These are phyloP conservation scores for Oceanites oceanicus DNA, from an alignment of 2,113 vertebrate genomes.

Conservation along the genomic window DNA sequence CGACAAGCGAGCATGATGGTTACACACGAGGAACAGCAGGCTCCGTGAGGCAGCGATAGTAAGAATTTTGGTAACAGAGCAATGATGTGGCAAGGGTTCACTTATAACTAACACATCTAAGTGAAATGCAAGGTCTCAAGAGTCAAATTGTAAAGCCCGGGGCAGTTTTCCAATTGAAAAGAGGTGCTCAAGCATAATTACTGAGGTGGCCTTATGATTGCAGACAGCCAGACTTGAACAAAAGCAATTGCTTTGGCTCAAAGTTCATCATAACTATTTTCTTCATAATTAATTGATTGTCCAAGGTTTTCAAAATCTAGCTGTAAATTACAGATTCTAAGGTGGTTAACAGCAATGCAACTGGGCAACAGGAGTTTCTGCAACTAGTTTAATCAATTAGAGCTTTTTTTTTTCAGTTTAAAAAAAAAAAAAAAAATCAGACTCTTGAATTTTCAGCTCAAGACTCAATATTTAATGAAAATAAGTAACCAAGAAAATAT, in stretches of 20 bases:
- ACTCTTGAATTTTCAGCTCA: not conserved
- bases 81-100: not conserved
- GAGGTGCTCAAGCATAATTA: not conserved
- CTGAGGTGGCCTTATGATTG: not conserved
- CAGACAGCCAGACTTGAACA: not conserved
- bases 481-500: not conserved
- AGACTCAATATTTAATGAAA: not conserved
- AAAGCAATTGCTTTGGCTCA: not conserved
- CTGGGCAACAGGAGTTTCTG: not conserved
- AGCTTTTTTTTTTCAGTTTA: not conserved
- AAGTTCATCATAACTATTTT: not conserved
- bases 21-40: not conserved
- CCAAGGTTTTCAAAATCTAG: not conserved
- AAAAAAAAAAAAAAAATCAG: not conserved
- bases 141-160: not conserved
- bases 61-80: rapidly evolving
- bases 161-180: not conserved
- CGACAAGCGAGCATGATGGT: rapidly evolving
- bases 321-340: not conserved
- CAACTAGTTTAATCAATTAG: not conserved
- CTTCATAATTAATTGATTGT: not conserved
- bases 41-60: rapidly evolving
- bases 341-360: not conserved
- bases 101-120: not conserved
- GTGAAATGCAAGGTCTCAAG: not conserved